Evolutionary conservation across 2,113 vertebrate species (phyloP).

Genomic region (Hippocampus zosterae): DNA sequence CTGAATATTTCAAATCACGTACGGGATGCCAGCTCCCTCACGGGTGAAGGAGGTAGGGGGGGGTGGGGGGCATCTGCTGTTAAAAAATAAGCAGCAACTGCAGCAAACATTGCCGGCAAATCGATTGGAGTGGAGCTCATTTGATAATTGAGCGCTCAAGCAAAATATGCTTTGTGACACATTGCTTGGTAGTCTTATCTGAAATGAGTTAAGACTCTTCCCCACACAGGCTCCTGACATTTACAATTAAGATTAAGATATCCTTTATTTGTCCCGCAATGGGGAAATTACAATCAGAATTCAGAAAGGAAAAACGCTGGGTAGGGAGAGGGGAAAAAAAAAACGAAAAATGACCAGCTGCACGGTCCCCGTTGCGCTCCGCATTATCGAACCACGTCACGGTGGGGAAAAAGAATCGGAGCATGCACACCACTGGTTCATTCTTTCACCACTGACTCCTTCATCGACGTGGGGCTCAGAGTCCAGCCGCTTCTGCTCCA

Average conservation of each 20-base stretch:
- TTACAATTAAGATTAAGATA: too few relatives aligned
- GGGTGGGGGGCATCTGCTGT: background rate
- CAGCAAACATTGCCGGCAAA: too few relatives aligned
- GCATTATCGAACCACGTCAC: too few relatives aligned
- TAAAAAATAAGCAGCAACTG: background rate
- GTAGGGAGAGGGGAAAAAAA: too few relatives aligned
- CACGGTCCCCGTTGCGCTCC: too few relatives aligned
- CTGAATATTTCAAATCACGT: background rate
- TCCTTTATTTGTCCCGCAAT: too few relatives aligned
- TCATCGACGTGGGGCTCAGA: too few relatives aligned
- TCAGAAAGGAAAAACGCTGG: too few relatives aligned
- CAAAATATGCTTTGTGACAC: background rate
- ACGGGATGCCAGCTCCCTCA: background rate
- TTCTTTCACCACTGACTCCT: background rate
- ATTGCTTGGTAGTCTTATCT: background rate
- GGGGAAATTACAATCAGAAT: too few relatives aligned
- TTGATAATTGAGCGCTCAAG: background rate
- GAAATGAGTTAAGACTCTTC: background rate
- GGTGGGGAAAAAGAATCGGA: too few relatives aligned
- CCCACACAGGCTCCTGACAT: background rate
- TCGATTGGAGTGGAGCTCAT: background rate
- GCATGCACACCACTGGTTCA: background rate
- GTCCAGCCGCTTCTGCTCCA: too few relatives aligned
- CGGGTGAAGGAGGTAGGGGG: background rate
- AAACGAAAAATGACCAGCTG: too few relatives aligned